Conservation (phyloP, 2,113 vertebrate species). For the Pedetes capensis region DNA sequence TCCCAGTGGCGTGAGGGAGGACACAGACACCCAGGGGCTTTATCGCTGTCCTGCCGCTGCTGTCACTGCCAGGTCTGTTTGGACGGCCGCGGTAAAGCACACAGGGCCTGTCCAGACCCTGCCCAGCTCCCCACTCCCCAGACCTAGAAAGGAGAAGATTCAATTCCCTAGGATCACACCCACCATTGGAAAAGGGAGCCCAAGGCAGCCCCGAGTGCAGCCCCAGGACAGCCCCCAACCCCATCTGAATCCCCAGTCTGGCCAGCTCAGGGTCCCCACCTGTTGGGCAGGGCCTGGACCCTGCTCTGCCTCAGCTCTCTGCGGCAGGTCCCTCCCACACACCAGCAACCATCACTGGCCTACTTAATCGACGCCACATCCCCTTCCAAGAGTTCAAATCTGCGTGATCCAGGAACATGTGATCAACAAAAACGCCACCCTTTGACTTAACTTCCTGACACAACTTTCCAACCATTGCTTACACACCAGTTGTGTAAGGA, state of each 20-base stretch:
- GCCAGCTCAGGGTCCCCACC: neutral
- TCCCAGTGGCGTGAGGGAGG: neutral
- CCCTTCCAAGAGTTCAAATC: neutral
- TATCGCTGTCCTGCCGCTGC: neutral
- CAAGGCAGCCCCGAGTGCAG: neutral
- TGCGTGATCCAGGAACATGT: neutral
- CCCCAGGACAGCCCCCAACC: neutral
- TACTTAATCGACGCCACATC: neutral
- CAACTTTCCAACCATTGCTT: neutral
- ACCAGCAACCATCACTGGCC: too few relatives aligned
- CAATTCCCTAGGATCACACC: neutral
- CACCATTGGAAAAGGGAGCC: neutral
- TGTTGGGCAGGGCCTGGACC: neutral
- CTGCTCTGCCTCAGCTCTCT: fast-evolving
- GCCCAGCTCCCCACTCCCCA: neutral
- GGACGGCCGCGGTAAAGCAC: neutral
- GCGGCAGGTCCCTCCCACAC: fast-evolving
- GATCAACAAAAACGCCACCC: neutral
- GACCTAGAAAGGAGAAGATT: neutral
- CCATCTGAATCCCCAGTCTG: too few relatives aligned
- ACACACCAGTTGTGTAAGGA: neutral
- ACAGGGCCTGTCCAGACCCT: neutral
- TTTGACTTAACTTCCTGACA: neutral
- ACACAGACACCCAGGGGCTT: too few relatives aligned
- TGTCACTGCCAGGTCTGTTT: too few relatives aligned